Base-by-base conservation (phyloP, 2,888 invertebrate species). In the Reticulitermes lucifugus region DNA sequence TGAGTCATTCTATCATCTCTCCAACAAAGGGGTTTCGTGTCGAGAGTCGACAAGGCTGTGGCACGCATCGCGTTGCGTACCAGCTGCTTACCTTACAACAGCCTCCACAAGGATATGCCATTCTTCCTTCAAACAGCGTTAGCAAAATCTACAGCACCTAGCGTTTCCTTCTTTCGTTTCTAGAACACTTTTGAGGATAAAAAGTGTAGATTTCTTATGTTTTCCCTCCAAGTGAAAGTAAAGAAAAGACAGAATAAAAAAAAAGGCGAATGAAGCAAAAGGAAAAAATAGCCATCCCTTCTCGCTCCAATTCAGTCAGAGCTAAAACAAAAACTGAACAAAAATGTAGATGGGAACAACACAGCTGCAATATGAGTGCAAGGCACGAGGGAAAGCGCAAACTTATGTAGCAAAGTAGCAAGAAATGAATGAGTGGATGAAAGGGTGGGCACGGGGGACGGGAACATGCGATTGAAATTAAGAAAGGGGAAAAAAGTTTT, bases 291-390 rank as follows among this genome's bases (percentile, higher is more conserved):
- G 14, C 65, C 51, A 25, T 29, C 51, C 18, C 25, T n/a, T 14
- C 55, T 14, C 46, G 35, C 51, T 79, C 51, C 25, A 79, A 79
- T 79, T 14, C 79, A 79, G 55, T 41, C 46, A 3, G 29, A 79
- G 14, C 51, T 79, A 21, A 51, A 79, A 79, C 77, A 77, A 77
- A 77, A 77, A 77, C n/a, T 51, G 51, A 77, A 51, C 79, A 79
- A 55, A 77, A 79, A 51, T 55, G 55, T 21, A 29, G 79, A 79
- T 51, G 79, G 55, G 79, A 79, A 79, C 25, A 65, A n/a, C 65
- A n/a, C 65, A 65, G 65, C 65, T 65, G 65, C 25, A 6, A 9
- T 65, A 65, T 65, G 65, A 25, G 25, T n/a, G 9, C 65, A 0
- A 12, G 6, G 65, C 65, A n/a, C 65, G 65, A 5, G 25, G 2